phyloP scores from a whole-genome alignment of 2,797 vertebrate species.

The Labroides dimidiatus region DNA sequence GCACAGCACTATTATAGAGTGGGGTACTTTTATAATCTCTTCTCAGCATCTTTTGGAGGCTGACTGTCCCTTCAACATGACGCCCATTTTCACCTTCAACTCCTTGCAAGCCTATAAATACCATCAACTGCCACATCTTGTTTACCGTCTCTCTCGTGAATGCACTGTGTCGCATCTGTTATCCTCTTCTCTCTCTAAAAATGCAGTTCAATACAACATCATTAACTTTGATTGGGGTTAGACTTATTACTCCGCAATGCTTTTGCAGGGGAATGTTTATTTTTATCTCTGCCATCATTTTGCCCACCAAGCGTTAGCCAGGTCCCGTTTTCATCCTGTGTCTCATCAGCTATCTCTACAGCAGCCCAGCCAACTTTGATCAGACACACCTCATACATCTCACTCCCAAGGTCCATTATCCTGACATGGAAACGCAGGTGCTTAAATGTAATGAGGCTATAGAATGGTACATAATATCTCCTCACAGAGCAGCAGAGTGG shows the following conservation, averaged over 20 bases:
- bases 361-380: constrained; percentile 52
- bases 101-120: constrained; percentile 58
- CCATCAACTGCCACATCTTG: constrained; percentile 41
- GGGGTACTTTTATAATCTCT: constrained; percentile 20
- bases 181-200: constrained; percentile 63
- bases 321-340: constrained; percentile 34
- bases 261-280: constrained; percentile 64
- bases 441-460: constrained; percentile 62
- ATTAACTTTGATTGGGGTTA: constrained; percentile 77
- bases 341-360: constrained; percentile 46
- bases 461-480: constrained; percentile 56
- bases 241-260: constrained; percentile 66
- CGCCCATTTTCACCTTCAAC: constrained; percentile 35
- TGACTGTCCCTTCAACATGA: constrained; percentile 41
- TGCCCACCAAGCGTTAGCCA: constrained; percentile 38
- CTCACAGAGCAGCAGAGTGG: constrained; percentile 50
- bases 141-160: constrained; percentile 57
- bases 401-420: constrained; percentile 69
- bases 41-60: constrained; percentile 20
- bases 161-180: constrained; percentile 62
- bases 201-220: constrained; percentile 69
- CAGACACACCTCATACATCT: constrained; percentile 55
- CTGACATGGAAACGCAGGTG: constrained; percentile 60
- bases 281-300: constrained; percentile 67
- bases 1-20: constrained; percentile 15